Conservation (phyloP, 2,888 invertebrate species). For the Eupithecia insigniata region DNA sequence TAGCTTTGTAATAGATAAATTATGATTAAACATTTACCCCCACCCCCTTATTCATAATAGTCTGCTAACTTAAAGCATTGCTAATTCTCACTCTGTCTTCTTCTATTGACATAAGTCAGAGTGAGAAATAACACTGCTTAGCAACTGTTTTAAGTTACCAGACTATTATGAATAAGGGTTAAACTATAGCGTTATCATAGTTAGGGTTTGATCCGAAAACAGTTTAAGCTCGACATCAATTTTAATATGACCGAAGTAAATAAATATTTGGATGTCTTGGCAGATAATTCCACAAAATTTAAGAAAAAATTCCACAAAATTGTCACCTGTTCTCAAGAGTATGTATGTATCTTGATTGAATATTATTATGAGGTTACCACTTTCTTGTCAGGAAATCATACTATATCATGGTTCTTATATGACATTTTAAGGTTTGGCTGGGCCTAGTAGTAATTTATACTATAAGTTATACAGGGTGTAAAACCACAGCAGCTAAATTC, state of each 20-base stretch:
- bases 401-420: background rate
- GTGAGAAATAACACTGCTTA: no score
- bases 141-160: no score
- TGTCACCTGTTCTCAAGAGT: background rate
- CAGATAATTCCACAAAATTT: background rate
- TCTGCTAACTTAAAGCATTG: no score
- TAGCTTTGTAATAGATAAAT: background rate
- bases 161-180: background rate
- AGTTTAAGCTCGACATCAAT: background rate
- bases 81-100: no score
- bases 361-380: background rate
- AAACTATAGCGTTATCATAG: background rate
- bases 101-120: no score
- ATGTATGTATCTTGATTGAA: background rate
- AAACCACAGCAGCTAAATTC: background rate
- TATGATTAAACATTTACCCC: background rate
- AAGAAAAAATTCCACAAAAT: background rate
- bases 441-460: background rate
- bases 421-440: background rate
- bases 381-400: background rate
- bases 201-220: background rate
- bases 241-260: background rate
- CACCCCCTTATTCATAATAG: no score
- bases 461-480: background rate
- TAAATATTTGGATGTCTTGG: background rate